A percentile compares a stretch with the other conserved stretches of the same genome.
These are phyloP conservation scores for Halisarca cf. caerulea DNA, from an alignment of 37 sponge, comb jelly and placozoan genomes.

Conservation along the genomic window DNA sequence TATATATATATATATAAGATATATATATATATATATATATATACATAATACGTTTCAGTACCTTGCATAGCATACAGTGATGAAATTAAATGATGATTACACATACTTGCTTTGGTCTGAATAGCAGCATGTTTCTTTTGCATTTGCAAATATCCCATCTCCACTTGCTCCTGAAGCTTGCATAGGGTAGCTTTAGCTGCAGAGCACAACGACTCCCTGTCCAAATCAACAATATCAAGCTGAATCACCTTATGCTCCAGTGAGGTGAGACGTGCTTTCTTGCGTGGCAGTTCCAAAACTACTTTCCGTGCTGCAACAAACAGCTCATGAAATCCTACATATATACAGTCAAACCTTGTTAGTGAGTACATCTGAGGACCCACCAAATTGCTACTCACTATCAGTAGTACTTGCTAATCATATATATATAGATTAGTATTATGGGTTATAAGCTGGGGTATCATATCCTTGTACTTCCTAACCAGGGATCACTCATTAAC, in stretches of 20 bases:
- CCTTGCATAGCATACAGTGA: no score
- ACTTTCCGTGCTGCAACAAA: neutral
- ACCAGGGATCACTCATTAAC: no score
- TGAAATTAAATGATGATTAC: no score
- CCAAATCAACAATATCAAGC: constrained; percentile 4
- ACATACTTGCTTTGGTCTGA: constrained; percentile 15
- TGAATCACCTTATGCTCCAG: constrained; percentile 17
- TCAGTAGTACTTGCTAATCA: no score
- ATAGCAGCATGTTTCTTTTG: constrained; percentile 12
- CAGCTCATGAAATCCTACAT: constrained; percentile 13
- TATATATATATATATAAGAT: neutral
- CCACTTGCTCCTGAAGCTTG: constrained; percentile 1
- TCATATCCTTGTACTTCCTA: no score
- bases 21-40: no score
- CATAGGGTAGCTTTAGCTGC: constrained; percentile 10
- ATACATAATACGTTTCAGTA: no score
- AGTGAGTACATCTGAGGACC: neutral
- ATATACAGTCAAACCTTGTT: neutral
- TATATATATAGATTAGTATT: no score
- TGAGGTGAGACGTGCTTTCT: neutral
- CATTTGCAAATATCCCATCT: constrained; percentile 8
- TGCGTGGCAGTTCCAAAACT: neutral
- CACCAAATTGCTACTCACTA: no score
- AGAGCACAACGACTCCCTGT: constrained; percentile 21
- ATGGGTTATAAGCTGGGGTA: no score